Conservation (phyloP, 2,113 vertebrate genomes). For the Mobula birostris region DNA sequence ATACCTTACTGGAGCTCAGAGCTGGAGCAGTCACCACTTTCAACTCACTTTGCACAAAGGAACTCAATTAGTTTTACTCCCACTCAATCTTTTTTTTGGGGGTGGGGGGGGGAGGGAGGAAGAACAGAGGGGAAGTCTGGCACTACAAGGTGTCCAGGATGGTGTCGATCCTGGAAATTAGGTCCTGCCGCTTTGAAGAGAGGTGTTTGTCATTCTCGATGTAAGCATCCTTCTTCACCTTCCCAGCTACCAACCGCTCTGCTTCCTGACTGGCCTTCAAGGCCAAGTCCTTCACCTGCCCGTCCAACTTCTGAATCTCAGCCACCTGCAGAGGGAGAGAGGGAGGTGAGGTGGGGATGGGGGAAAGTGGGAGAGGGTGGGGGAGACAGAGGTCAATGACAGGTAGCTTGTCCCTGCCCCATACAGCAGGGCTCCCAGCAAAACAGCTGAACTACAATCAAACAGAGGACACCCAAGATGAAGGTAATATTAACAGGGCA, state of each 20-base stretch:
- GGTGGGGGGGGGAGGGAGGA: background rate
- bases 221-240: conserved; percentile 93
- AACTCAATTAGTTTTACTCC: background rate
- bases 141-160: conserved; percentile 83
- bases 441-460: too few relatives aligned
- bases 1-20: background rate
- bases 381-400: too few relatives aligned
- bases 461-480: too few relatives aligned
- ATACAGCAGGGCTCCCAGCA: too few relatives aligned
- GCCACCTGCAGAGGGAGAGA: conserved; percentile 54
- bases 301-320: conserved; percentile 90
- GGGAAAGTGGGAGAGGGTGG: too few relatives aligned
- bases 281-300: conserved; percentile 90
- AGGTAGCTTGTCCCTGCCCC: too few relatives aligned
- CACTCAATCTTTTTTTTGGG: background rate
- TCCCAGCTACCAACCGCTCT: conserved; percentile 85
- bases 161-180: conserved; percentile 85
- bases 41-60: background rate
- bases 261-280: conserved; percentile 82
- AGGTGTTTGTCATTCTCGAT: conserved; percentile 83
- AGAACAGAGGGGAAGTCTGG: background rate
- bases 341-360: too few relatives aligned
- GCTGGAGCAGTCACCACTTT: background rate
- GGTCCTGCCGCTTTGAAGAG: conserved; percentile 77
- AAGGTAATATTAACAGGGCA: too few relatives aligned